Base-by-base conservation (phyloP, 2,888 invertebrate genomes). In the Nomada ferruginata region DNA sequence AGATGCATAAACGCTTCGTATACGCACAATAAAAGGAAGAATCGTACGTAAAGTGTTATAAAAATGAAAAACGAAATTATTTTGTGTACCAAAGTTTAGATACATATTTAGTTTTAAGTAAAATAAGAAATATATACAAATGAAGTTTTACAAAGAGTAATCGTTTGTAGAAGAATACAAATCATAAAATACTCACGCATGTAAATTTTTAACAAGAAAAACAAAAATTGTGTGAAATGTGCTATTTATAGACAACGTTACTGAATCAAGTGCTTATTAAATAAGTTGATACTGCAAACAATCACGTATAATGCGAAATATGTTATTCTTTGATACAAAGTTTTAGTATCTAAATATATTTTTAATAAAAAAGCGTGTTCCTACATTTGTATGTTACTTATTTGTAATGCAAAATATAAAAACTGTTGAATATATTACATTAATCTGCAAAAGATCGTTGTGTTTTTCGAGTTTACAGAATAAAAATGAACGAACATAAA, bases 61-160 rank as follows among this genome's bases (percentile, higher is more conserved):
- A 61, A 53, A 70, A 53, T 64, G 13, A 47, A 44, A 65, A 65
- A 18, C 11, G 44, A 44, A 23, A 68, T 68, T 44, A 57, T 63
- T 79, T 76, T 23, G 13, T 77, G 1, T 63, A 78, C 76, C 78
- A 78, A 76, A 78, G 76, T 66, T 53, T 66, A 69, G 26, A 68
- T n/a, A 1, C 26, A 44, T 53, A 20, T 61, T 7, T 60, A 75
- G 52, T 9, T 23, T 55, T 50, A 74, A 59, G 59, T 29, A 23
- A 59, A 0, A 70, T n/a, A 10, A 7, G 42, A 47, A 15, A n/a
- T n/a, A 13, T 47, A 13, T 3, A 3, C 15, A 47, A 13, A 15
- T 47, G 13, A 47, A 47, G 15, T 15, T 47, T 47, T 47, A 15
- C 47, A 53, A 64, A 13, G 44, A 26, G 26, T 3, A 47, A 47